A percentile compares a stretch with the other conserved stretches of the same genome.
phyloP scores from a whole-genome alignment of 2,113 vertebrate genomes.

The Silurus glanis region DNA sequence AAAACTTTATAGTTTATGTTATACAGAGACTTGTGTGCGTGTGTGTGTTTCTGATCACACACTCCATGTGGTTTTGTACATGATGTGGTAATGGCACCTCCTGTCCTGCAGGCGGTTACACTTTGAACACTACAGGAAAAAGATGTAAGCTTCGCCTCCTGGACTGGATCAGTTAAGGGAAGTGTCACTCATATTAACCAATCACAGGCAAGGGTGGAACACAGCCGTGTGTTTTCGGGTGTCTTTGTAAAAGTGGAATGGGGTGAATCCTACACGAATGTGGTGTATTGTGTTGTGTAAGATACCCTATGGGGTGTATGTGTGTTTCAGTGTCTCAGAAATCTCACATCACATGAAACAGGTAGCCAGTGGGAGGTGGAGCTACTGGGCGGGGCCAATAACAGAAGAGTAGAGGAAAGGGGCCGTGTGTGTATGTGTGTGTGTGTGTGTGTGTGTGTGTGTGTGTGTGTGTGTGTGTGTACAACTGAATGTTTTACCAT shows the following conservation, averaged over 20 bases:
- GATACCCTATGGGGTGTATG: too few species aligned
- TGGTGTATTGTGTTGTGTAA: too few species aligned
- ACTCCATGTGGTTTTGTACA: neutral
- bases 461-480: neutral
- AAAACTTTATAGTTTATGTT: neutral
- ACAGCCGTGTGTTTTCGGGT: too few species aligned
- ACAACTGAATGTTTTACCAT: neutral
- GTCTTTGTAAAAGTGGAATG: too few species aligned
- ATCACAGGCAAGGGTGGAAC: neutral
- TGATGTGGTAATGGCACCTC: too few species aligned
- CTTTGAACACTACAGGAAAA: neutral
- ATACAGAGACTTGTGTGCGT: neutral
- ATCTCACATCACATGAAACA: neutral
- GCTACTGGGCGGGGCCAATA: neutral
- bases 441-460: conserved; percentile 12
- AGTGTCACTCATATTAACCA: neutral
- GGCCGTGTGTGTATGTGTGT: neutral
- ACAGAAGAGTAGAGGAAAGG: conserved; percentile 41
- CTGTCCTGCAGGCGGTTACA: neutral
- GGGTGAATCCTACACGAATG: too few species aligned
- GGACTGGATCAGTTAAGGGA: neutral
- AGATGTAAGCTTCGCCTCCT: neutral
- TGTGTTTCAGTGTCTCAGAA: too few species aligned
- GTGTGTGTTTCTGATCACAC: neutral
- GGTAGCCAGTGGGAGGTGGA: neutral